phyloP scores from a whole-genome alignment of 2,113 vertebrate species.

The Hemicordylus capensis region DNA sequence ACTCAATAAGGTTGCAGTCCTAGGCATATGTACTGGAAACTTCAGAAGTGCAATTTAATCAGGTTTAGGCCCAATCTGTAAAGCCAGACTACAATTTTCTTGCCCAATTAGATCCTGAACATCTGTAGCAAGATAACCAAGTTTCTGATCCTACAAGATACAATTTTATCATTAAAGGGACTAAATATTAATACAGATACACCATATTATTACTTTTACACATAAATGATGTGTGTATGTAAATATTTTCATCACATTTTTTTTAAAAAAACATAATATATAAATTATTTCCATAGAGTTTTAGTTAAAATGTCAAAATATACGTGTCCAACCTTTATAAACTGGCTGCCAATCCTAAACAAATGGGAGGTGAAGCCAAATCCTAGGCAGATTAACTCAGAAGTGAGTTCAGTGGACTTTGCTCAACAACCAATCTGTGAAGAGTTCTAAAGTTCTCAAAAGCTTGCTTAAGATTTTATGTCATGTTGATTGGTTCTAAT shows the following conservation, averaged over 20 bases:
- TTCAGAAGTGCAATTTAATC: background rate
- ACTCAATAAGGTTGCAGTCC: slow-evolving; percentile 1
- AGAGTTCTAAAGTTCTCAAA: no score
- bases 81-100: background rate
- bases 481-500: no score
- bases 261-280: background rate
- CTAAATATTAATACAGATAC: background rate
- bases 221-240: background rate
- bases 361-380: background rate
- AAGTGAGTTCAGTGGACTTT: no score
- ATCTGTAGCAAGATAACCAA: background rate
- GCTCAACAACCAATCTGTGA: no score
- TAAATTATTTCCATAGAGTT: background rate
- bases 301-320: background rate
- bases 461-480: no score
- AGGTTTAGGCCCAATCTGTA: background rate
- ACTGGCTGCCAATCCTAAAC: background rate
- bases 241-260: background rate
- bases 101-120: background rate
- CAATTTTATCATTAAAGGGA: background rate
- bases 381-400: background rate
- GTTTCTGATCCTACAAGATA: background rate
- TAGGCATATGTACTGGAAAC: background rate
- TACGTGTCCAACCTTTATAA: background rate
- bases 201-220: background rate